Evolutionary conservation across 2,113 vertebrate genomes (phyloP), one percentile per base, ranked within the genome.

Genomic region (Plecotus auritus): DNA sequence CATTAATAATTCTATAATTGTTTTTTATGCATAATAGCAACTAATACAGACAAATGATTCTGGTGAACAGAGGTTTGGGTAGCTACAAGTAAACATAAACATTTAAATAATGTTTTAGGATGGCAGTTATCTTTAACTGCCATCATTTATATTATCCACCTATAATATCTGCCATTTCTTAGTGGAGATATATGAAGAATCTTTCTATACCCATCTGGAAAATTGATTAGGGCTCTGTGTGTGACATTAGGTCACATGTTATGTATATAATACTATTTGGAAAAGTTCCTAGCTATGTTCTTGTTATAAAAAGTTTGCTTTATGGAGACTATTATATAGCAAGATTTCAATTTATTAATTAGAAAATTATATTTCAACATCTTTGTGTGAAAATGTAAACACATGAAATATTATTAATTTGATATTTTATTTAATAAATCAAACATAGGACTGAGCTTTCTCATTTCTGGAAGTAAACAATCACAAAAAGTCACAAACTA

Each of bases 301-400:
- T 54, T 54, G 40, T 81, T 66, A 42, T 86, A 64, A 85, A 93
- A 88, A 47, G 9, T 74, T 81, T 90, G 14, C 83, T 80, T 32
- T 86, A 37, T 69, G 47, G 59, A 85, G 42, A 78, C 11, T 61
- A 54, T 40, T 66, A 47, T 88, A 45, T 59, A 93, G 30, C 7
- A 89, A 73, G 14, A 10, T 69, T 84, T 94, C 37, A 82, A n/a
- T 74, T 74, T 86, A 67, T 87, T 47, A 66, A 51, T 37, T 92
- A 30, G 84, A 93, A 92, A 93, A 32, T 81, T 87, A 7, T 16
- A 83, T 30, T 93, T 88, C 72, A 74, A 94, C 74, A 42, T 74
- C 17, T 97, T 69, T 93, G 20, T 87, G 59, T 59, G 28, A 74
- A 93, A 61, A 7, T 28, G 10, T 93, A 83, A 72, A 35, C 40